phyloP scores from a whole-genome alignment of 2,888 invertebrate genomes.

The Ophion slaviceki region DNA sequence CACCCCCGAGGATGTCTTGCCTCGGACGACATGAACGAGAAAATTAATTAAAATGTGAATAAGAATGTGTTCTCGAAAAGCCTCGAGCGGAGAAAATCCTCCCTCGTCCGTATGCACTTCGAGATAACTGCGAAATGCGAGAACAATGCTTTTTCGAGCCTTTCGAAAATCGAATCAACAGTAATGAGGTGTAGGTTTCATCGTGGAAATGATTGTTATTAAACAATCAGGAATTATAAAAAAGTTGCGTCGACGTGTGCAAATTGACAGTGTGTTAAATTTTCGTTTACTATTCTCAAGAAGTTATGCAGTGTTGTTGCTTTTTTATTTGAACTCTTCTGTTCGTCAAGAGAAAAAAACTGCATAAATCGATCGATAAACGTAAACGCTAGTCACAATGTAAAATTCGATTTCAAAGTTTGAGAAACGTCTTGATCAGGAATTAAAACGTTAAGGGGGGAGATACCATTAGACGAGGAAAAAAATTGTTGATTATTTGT shows the following conservation, averaged over 20 bases:
- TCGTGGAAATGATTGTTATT: neutral
- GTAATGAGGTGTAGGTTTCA: neutral
- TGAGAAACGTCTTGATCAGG: no score
- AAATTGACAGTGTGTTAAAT: neutral
- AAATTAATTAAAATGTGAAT: constrained; percentile 36
- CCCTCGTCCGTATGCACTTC: neutral
- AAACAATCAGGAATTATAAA: neutral
- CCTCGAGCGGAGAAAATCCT: constrained; percentile 14
- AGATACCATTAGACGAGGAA: no score
- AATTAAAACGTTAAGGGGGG: neutral
- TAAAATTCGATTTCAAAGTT: no score
- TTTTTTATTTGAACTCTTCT: neutral
- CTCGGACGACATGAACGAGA: constrained; percentile 41
- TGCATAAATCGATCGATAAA: no score
- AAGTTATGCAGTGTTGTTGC: neutral
- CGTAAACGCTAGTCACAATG: no score
- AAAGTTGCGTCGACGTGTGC: neutral
- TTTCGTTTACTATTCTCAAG: neutral
- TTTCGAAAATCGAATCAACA: neutral
- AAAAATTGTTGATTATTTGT: no score
- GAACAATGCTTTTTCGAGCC: constrained; percentile 17
- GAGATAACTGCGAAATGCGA: neutral
- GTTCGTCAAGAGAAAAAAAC: neutral
- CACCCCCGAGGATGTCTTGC: constrained; percentile 55
- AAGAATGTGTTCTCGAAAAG: constrained; percentile 35